Base-by-base conservation (phyloP, 2,888 invertebrate genomes). In the Hypercompe scribonia region DNA sequence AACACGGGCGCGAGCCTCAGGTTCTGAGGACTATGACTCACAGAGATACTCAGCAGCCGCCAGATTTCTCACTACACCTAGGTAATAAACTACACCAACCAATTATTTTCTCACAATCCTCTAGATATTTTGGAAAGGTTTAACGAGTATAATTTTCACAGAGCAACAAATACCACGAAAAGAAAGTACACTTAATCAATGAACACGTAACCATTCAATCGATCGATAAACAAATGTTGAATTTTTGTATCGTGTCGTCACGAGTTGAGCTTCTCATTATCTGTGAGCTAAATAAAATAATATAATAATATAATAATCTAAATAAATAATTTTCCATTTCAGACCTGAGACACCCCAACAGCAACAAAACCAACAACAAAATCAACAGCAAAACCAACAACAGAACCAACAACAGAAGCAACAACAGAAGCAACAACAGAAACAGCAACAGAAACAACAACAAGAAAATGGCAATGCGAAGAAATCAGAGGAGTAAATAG, bases 21-120 rank as follows among this genome's bases (percentile, higher is more conserved):
- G 75, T 77, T 89, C 91, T 4, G 85, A 86, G 0, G 92, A 94
- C 78, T 94, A 85, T 81, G 90, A 90, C 72, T 87, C 91, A 11
- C 70, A 70, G 42, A 89, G 88, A 3, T 90, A 85, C 80, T 76
- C 86, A 0, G 87, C 90, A 58, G 88, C 90, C 3, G 91, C 90
- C 0, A 81, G 89, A 15, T 93, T 93, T 78, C 85, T 94, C 28
- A 86, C 86, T 31, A 4, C 78, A 33, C 66, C 75, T 68, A 86
- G 81, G 88, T 89, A 74, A 74, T 24, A 13, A 63, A 61, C 0
- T n/a, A 28, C 63, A 70, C 34, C 18, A 74, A 81, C 21, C 31
- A 31, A 42, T 21, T 18, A 18, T 42, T 28, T 42, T 18, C 13
- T 31, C 31, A 13, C 7, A n/a, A n/a, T 42, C 28, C 24, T 33